Percentiles rank a stretch among this genome's conserved stretches.
phyloP scores from a whole-genome alignment of 2,113 vertebrate species.

The Patagioenas fasciata region DNA sequence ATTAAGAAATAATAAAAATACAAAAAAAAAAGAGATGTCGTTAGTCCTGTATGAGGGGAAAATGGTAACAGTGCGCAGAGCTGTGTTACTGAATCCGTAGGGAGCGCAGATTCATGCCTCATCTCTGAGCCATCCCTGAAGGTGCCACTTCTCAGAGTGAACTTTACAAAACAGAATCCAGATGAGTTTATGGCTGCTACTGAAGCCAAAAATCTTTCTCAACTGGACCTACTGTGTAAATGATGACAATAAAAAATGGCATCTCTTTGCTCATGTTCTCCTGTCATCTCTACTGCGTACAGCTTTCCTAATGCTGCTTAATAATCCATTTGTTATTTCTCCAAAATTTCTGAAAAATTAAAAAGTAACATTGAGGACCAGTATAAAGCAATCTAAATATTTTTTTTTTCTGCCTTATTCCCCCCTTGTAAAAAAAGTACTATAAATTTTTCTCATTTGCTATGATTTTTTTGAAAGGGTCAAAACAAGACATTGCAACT shows the following conservation, averaged over 20 bases:
- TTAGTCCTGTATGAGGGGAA: not conserved
- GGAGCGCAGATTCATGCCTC: not conserved
- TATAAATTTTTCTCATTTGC: not conserved
- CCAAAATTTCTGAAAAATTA: not conserved
- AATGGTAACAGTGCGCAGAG: not conserved
- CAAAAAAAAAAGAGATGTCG: not conserved
- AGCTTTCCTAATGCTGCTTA: not conserved
- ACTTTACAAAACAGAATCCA: not conserved
- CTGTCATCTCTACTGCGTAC: not conserved
- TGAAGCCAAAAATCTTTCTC: not conserved
- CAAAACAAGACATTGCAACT: not conserved
- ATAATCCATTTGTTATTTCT: not conserved
- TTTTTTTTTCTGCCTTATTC: not conserved
- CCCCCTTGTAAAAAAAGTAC: not conserved
- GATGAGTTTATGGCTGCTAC: not conserved
- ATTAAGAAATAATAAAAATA: not conserved
- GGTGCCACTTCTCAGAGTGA: not conserved
- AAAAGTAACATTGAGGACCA: not conserved
- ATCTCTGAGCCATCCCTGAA: not conserved
- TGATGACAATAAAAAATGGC: not conserved
- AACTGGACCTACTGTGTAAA: not conserved
- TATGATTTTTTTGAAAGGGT: not conserved
- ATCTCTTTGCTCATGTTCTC: not conserved
- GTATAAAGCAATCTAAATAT: not conserved
- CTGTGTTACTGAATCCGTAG: rapidly evolving